Conservation (phyloP, 2,888 invertebrate genomes). For the Scaptomyza tumidula region DNA sequence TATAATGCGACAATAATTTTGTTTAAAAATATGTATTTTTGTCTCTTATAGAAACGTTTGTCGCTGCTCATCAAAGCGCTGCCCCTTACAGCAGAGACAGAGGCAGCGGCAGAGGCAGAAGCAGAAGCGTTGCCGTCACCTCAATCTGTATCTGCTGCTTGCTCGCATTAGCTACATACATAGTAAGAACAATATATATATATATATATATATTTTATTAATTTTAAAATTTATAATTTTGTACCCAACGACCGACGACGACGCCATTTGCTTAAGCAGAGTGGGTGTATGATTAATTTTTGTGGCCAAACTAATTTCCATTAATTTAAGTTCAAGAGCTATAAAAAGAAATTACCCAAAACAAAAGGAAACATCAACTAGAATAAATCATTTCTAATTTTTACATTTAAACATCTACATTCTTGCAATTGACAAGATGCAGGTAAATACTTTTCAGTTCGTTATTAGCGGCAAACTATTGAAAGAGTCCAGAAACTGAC, state of each 20-base stretch:
- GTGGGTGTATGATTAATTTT: slow-evolving; percentile 76
- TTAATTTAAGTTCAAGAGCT: slow-evolving; percentile 54
- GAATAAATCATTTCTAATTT: background rate
- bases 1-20: slow-evolving; percentile 46
- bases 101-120: slow-evolving; percentile 7
- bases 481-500: slow-evolving; percentile 50
- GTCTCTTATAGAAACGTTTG: slow-evolving; percentile 52
- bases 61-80: slow-evolving; percentile 61
- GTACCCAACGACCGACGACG: slow-evolving; percentile 24
- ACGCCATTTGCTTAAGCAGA: slow-evolving; percentile 32
- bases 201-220: slow-evolving; percentile 48
- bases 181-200: slow-evolving; percentile 1
- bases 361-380: background rate
- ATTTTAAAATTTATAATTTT: slow-evolving; percentile 67
- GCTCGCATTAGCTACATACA: background rate
- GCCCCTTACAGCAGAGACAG: slow-evolving; percentile 34
- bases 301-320: slow-evolving; percentile 73
- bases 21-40: slow-evolving; percentile 42
- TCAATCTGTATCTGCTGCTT: slow-evolving; percentile 17
- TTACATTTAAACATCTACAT: background rate
- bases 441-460: slow-evolving; percentile 13
- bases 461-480: slow-evolving; percentile 43
- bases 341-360: slow-evolving; percentile 27
- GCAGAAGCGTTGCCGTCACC: slow-evolving; percentile 23
- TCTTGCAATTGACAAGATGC: slow-evolving; percentile 22